Evolutionary conservation across 2,797 vertebrate genomes (phyloP).

Genomic region (Amblyraja radiata): DNA sequence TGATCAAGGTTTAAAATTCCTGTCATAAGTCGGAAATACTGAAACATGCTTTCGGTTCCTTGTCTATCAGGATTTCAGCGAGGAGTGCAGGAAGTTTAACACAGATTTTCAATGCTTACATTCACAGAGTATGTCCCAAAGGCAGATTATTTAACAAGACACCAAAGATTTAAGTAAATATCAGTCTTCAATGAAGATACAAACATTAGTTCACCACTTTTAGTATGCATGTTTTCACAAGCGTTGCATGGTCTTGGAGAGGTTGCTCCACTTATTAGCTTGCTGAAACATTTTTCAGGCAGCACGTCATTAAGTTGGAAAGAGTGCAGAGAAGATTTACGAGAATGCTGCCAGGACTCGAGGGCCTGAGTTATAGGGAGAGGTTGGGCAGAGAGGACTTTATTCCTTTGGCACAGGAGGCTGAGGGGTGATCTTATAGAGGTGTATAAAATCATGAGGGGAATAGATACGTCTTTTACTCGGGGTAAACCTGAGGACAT

Average conservation of each 20-base stretch:
- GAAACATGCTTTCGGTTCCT: neutral
- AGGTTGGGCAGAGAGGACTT: too few relatives aligned
- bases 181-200: neutral
- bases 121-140: neutral
- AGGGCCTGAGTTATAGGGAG: too few relatives aligned
- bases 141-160: neutral
- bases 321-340: too few relatives aligned
- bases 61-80: neutral
- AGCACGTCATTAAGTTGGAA: too few relatives aligned
- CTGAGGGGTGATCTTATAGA: too few relatives aligned
- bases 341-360: too few relatives aligned
- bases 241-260: neutral
- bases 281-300: neutral
- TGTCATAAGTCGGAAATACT: neutral
- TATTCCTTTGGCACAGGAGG: too few relatives aligned
- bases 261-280: too few relatives aligned
- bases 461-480: too few relatives aligned
- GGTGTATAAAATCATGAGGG: too few relatives aligned
- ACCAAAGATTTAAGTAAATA: neutral
- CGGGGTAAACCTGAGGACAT: too few relatives aligned
- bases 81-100: neutral
- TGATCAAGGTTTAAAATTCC: neutral
- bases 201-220: neutral
- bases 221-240: neutral
- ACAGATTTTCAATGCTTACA: neutral